A percentile compares a stretch with the other conserved stretches of the same genome.
Conservation (phyloP, 1,140 invertebrate genomes). For the Ceratina australensis region DNA sequence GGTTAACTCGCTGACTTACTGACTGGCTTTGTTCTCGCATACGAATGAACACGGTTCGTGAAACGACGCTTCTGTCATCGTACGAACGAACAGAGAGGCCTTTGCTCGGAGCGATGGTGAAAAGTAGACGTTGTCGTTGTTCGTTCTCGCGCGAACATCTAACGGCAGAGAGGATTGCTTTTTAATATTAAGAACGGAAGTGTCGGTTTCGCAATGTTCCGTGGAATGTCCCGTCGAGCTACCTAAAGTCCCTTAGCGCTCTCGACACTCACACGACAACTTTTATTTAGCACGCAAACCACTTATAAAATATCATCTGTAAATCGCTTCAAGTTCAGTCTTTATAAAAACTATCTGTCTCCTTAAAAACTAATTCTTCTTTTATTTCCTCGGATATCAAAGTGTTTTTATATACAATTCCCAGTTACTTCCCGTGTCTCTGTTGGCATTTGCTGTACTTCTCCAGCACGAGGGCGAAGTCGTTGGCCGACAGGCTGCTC, state of each 20-base stretch:
- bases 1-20: too few species aligned
- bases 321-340: conserved; percentile 46
- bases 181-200: conserved; percentile 1
- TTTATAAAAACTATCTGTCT: conserved; percentile 28
- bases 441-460: conserved; percentile 84
- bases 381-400: conserved; percentile 10
- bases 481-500: conserved; percentile 79
- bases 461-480: conserved; percentile 81
- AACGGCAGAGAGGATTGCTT: not conserved
- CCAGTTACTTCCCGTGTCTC: conserved; percentile 83
- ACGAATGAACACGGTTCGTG: conserved; percentile 20
- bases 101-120: too few species aligned
- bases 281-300: conserved; percentile 26
- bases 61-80: too few species aligned
- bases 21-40: conserved; percentile 19
- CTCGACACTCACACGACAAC: not conserved
- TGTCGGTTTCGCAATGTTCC: not conserved
- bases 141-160: not conserved
- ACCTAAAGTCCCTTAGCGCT: conserved; percentile 14
- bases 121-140: too few species aligned
- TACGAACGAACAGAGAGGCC: too few species aligned
- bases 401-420: conserved; percentile 12
- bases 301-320: conserved; percentile 49
- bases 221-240: conserved; percentile 12
- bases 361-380: conserved; percentile 32